Evolutionary conservation across 2,113 vertebrate genomes (phyloP), one percentile per base, ranked within the genome.

Genomic region (Cebidichthys violaceus): DNA sequence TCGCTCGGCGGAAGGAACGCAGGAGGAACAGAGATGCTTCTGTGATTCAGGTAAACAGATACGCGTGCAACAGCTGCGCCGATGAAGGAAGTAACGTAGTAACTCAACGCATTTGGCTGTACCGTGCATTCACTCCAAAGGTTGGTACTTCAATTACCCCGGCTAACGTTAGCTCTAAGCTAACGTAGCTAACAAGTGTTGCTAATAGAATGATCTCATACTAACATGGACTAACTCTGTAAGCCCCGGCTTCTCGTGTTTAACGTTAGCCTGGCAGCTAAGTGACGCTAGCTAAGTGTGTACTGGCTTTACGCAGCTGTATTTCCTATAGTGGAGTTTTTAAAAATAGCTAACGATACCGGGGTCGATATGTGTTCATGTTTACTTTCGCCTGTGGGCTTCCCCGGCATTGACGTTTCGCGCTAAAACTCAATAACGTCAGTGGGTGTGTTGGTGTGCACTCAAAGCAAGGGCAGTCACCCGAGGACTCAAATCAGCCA

Each of bases 361-460:
- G 9, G 14, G 62, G n/a, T 84, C 43, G 39, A 9, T 75, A 22
- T 47, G 52, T 10, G 60, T 71, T 85, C 17, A 52, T 61, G 24
- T 71, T 71, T 41, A 64, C 52, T 62, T 55, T 68, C 8, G 66
- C 86, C 81, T 33, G 60, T 20, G 75, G 86, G 68, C 18, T 45
- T 57, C n/a, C n/a, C n/a, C 5, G 27, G 11, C 55, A 85, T 85
- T 84, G 90, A 91, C 27, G 4, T 10, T 82, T 88, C 71, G 79
- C 84, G 86, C 87, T 90, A 69, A 88, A 90, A 92, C 62, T 64
- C 89, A 83, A 88, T 91, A 91, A 81, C 37, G 45, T 47, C 4
- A 62, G 41, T 66, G 69, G 52, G 11, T 78, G 82, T 77, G 70
- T 31, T 59, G 24, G 15, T 84, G 6, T 80, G 60, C 68, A 64